Evolutionary conservation across 2,797 vertebrate species (phyloP).

Genomic region (Lerista edwardsae): DNA sequence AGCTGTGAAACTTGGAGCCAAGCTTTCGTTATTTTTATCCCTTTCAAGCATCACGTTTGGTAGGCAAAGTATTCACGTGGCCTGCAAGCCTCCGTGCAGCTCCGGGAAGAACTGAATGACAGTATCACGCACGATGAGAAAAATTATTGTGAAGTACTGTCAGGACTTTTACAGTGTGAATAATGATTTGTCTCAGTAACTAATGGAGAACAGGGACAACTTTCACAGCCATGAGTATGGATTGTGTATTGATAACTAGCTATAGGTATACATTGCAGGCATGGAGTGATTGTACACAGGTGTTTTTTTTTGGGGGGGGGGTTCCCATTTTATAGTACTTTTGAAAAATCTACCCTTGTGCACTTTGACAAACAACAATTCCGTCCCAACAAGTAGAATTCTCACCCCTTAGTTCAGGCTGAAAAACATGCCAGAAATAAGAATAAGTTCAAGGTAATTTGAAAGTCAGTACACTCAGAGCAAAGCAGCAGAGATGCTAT

Average conservation of each 20-base stretch:
- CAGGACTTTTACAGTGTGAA: constrained; percentile 10
- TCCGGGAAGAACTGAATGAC: constrained; percentile 21
- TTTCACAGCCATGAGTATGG: not conserved
- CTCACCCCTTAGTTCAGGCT: not conserved
- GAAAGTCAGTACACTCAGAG: not conserved
- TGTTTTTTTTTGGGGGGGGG: not conserved
- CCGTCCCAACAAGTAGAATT: not conserved
- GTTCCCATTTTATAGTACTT: constrained; percentile 25
- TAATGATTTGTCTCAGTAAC: constrained; percentile 24
- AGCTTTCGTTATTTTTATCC: constrained; percentile 41
- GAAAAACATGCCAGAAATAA: not conserved
- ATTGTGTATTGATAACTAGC: not conserved
- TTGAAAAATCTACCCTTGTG: not conserved
- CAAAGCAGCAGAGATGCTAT: not conserved
- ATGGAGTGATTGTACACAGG: not conserved
- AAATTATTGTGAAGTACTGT: constrained; percentile 1
- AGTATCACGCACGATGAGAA: constrained; percentile 12
- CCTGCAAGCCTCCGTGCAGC: constrained; percentile 24
- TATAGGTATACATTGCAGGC: not conserved
- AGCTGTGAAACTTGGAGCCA: constrained; percentile 51
- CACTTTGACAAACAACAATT: not conserved
- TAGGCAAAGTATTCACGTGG: constrained; percentile 11
- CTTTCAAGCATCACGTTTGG: constrained; percentile 41
- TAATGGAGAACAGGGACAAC: constrained; percentile 19
- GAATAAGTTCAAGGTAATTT: not conserved